Base-by-base conservation (phyloP, 2,113 vertebrate species). In the Callopanchax toddi region DNA sequence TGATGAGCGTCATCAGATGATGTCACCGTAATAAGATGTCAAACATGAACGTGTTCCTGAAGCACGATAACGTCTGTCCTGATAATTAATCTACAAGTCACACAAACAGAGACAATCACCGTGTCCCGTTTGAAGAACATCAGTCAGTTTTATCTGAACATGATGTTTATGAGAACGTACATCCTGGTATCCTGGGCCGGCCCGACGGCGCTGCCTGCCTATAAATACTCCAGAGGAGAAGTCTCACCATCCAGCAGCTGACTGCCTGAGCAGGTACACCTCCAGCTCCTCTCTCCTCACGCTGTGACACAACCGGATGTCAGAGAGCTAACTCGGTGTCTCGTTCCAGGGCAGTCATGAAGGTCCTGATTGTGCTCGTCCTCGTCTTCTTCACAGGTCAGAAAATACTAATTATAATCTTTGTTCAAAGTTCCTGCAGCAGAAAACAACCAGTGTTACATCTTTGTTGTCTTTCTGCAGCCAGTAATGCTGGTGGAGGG, bases 351-450 rank as follows among this genome's bases (percentile, higher is more conserved):
- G 29, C 53, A 43, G 40, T 4, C 81, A 92, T 92, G 89, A 91
- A 91, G 82, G 16, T 84, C 56, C 36, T 88, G 0, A 16, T 77
- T 11, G 36, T 91, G 10, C 55, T 87, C 46, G 55, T 45, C 32
- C 25, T 90, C 6, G 56, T 79, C 3, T 52, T 71, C 17, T 80
- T 90, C 21, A 39, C 76, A 2, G 86, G 91, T 91, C 21, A 82
- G 56, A 49, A 3, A 20, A 11, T 34, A 37, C 15, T 21, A 15
- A n/a, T 52, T n/a, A n/a, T n/a, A n/a, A 1, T 25, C 20, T 17
- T 20, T 21, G 1, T 11, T 50, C 2, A 50, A 34, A 36, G 16
- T 25, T 1, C 20, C 11, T 32, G 18, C 11, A 21, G 11, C 18
- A 21, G 4, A 20, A 18, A 11, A n/a, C 15, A 34, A 17, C 17